Evolutionary conservation across 2,113 vertebrate species (phyloP).

Genomic region (Aleadryas rufinucha): DNA sequence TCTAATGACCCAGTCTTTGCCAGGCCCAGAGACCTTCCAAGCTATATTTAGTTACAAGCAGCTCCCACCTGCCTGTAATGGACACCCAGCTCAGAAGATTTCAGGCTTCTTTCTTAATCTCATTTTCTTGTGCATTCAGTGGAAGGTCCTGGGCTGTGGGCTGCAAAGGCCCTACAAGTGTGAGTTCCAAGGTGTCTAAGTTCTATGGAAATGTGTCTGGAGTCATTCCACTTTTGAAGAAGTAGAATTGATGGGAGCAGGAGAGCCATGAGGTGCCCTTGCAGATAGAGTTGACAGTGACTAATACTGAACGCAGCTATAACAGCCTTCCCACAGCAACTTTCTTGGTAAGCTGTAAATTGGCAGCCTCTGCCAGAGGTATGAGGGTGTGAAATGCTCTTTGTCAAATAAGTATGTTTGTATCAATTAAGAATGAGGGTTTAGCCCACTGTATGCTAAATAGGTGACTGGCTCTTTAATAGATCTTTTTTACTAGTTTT

Average conservation of each 20-base stretch:
- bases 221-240: background rate
- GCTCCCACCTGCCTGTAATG: background rate
- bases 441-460: background rate
- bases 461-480: background rate
- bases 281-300: background rate
- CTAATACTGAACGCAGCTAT: background rate
- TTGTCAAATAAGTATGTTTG: background rate
- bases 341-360: background rate
- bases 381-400: background rate
- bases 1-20: background rate
- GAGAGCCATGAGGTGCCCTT: background rate
- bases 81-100: background rate
- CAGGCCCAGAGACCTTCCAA: background rate
- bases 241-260: background rate
- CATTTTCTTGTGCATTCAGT: background rate
- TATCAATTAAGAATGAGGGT: background rate
- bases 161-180: background rate
- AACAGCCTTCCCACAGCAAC: background rate
- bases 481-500: background rate
- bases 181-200: background rate
- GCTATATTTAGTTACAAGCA: background rate
- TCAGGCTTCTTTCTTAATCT: background rate
- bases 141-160: background rate
- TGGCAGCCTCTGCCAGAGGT: background rate
- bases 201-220: background rate